These are phyloP conservation scores for Bombus vancouverensis DNA, from an alignment of 1,140 invertebrate species.

Conservation along the genomic window DNA sequence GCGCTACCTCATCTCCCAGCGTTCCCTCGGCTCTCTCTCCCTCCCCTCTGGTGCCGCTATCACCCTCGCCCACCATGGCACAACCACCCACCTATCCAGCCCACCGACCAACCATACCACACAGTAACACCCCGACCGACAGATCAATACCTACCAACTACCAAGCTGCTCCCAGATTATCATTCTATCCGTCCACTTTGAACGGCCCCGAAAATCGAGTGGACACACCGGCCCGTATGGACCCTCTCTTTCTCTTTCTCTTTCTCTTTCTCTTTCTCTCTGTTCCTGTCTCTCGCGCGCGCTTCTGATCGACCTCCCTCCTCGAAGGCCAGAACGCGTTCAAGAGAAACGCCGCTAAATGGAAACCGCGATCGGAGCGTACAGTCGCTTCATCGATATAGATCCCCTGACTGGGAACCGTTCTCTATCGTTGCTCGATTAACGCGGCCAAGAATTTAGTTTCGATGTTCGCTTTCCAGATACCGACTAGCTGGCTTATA, in stretches of 20 bases:
- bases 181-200: constrained; percentile 77
- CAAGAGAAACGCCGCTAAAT: background rate
- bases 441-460: constrained; percentile 16
- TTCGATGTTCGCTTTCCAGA: background rate
- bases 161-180: constrained; percentile 78
- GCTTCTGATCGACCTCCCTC: background rate
- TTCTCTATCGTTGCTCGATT: constrained; percentile 2
- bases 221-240: constrained; percentile 27
- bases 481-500: background rate
- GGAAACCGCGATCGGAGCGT: constrained; percentile 10
- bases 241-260: background rate
- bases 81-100: constrained; percentile 70
- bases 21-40: constrained; percentile 27
- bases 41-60: constrained; percentile 45
- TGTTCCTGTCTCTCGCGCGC: background rate
- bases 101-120: constrained; percentile 72
- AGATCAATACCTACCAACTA: constrained; percentile 81
- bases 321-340: background rate
- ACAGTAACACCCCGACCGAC: constrained; percentile 77
- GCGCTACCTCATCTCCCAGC: constrained; percentile 47
- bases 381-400: background rate
- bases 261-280: background rate
- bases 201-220: constrained; percentile 70
- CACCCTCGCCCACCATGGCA: constrained; percentile 68
- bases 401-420: background rate